Evolutionary conservation across 2,888 invertebrate species (phyloP).

Genomic region (Drosophila incognita): DNA sequence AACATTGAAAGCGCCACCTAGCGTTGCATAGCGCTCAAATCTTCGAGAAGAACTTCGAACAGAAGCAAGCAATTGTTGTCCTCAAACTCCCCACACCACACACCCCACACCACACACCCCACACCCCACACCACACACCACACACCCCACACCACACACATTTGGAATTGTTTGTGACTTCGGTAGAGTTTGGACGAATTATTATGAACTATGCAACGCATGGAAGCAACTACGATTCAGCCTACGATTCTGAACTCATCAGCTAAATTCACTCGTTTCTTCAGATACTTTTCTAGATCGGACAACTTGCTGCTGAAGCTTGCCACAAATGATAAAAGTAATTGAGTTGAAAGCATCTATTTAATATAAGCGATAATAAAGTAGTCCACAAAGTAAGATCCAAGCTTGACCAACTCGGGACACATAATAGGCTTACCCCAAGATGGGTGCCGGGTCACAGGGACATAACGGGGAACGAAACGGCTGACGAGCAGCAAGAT

Average conservation of each 20-base stretch:
- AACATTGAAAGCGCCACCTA: slow-evolving; percentile 8
- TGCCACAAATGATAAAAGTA: not conserved
- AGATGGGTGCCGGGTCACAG: no score
- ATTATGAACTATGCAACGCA: not conserved
- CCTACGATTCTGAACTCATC: not conserved
- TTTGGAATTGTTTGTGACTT: slow-evolving; percentile 6
- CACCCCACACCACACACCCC: not conserved
- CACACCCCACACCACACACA: not conserved
- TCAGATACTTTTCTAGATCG: not conserved
- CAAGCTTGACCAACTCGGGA: no score
- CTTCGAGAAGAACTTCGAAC: no score
- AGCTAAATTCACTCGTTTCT: not conserved
- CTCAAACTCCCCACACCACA: not conserved
- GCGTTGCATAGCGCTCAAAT: not conserved
- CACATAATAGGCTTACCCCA: no score
- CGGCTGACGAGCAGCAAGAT: no score
- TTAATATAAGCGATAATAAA: not conserved
- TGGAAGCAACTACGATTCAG: no score
- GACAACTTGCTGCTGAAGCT: not conserved
- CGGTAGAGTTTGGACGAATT: not conserved
- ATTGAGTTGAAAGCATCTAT: not conserved
- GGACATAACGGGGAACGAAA: no score
- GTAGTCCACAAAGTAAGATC: no score
- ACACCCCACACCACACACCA: not conserved
- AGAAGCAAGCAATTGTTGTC: not conserved